Conservation (phyloP, 2,113 vertebrate species). For the Ceratotherium simum region DNA sequence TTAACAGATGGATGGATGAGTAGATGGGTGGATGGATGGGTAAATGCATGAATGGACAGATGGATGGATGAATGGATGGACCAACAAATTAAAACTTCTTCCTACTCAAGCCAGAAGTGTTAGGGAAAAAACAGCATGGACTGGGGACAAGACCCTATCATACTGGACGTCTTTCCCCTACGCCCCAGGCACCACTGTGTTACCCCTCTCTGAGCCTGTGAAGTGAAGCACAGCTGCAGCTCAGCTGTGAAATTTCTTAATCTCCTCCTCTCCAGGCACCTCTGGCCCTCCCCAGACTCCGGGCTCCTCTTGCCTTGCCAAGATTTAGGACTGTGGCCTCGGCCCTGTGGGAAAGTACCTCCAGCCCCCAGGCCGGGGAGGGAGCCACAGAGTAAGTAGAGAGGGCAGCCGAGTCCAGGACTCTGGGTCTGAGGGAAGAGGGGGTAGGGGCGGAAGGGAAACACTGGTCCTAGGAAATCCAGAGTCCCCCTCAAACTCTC, state of each 20-base stretch:
- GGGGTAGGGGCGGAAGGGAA: neutral
- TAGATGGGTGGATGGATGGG: neutral
- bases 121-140: neutral
- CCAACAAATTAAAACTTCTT: neutral
- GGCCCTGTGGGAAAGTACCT: neutral
- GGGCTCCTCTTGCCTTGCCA: conserved; percentile 43
- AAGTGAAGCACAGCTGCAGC: neutral
- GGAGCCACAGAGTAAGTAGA: conserved; percentile 41
- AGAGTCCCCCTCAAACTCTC: neutral
- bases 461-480: neutral
- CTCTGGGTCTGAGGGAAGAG: neutral
- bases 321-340: neutral
- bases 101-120: neutral
- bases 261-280: conserved; percentile 34
- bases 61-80: neutral
- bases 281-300: conserved; percentile 61
- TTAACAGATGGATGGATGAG: neutral
- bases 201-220: neutral
- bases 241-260: neutral
- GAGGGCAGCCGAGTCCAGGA: neutral
- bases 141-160: neutral
- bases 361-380: neutral
- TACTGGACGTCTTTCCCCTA: rapidly evolving
- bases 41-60: no score
- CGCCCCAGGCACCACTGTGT: neutral